A percentile compares a stretch with the other conserved stretches of the same genome.
Evolutionary conservation across 1,140 invertebrate genomes (phyloP).

Genomic region (Scaptomyza hsui): DNA sequence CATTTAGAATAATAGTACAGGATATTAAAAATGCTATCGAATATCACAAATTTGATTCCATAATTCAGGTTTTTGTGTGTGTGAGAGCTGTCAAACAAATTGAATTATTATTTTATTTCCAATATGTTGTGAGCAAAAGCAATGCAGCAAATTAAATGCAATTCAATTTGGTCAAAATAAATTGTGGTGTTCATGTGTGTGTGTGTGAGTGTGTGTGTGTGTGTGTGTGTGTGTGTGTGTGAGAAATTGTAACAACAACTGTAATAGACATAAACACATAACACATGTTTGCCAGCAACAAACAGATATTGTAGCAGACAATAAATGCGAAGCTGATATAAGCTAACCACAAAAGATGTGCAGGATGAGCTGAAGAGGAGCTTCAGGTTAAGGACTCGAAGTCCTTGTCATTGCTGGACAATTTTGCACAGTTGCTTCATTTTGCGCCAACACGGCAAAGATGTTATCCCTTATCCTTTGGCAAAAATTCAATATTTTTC

Average conservation of each 20-base stretch:
- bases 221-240: not conserved
- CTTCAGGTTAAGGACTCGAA: slow-evolving; percentile 23
- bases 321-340: slow-evolving; percentile 57
- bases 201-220: slow-evolving; percentile 6
- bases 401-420: slow-evolving; percentile 38
- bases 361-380: slow-evolving; percentile 5
- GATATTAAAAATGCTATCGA: not conserved
- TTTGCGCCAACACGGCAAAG: slow-evolving; percentile 77
- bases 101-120: slow-evolving; percentile 31
- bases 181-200: slow-evolving; percentile 15
- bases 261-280: slow-evolving; percentile 34
- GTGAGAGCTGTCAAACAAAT: slow-evolving; percentile 25
- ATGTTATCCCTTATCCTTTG: slow-evolving; percentile 66
- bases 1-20: slow-evolving; percentile 2
- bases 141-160: slow-evolving; percentile 65
- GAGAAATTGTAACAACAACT: slow-evolving; percentile 11
- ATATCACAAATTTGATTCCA: slow-evolving; percentile 8
- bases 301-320: slow-evolving; percentile 23
- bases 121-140: slow-evolving; percentile 21
- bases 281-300: slow-evolving; percentile 65
- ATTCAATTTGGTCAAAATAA: slow-evolving; percentile 66
- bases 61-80: slow-evolving; percentile 2
- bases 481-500: slow-evolving; percentile 77
- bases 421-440: slow-evolving; percentile 70
- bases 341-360: slow-evolving; percentile 66